Evolutionary conservation across 2,888 invertebrate genomes (phyloP).

Genomic region (Xestia xanthographa): DNA sequence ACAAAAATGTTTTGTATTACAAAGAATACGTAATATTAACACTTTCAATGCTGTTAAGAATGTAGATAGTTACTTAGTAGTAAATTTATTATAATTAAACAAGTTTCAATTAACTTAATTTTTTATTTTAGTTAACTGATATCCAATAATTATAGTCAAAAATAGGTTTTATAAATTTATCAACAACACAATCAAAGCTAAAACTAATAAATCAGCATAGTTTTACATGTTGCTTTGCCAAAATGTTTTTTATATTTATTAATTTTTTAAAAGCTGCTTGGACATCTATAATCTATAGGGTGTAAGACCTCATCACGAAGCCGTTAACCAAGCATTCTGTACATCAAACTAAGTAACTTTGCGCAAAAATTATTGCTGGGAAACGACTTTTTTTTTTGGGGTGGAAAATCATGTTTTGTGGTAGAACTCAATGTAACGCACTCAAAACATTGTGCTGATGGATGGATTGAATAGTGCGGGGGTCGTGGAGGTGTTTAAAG

Average conservation of each 20-base stretch:
- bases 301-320: too few species aligned
- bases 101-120: not conserved
- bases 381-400: too few species aligned
- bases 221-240: not conserved
- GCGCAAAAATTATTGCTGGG: too few species aligned
- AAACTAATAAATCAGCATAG: too few species aligned
- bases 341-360: too few species aligned
- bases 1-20: not conserved
- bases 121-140: conserved; percentile 16
- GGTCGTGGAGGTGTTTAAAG: too few species aligned
- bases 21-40: conserved; percentile 1
- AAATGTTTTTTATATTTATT: not conserved
- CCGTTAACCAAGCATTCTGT: too few species aligned
- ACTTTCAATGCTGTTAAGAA: conserved; percentile 14
- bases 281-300: not conserved
- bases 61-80: conserved; percentile 53
- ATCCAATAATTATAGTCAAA: not conserved
- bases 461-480: too few species aligned
- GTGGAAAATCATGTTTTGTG: too few species aligned
- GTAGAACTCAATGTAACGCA: too few species aligned
- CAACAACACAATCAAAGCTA: not conserved
- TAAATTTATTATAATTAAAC: conserved; percentile 47
- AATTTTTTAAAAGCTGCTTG: not conserved
- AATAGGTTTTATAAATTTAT: not conserved
- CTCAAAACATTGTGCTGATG: too few species aligned